Conservation (phyloP, 2,113 vertebrate species). For the Zapus hudsonius region DNA sequence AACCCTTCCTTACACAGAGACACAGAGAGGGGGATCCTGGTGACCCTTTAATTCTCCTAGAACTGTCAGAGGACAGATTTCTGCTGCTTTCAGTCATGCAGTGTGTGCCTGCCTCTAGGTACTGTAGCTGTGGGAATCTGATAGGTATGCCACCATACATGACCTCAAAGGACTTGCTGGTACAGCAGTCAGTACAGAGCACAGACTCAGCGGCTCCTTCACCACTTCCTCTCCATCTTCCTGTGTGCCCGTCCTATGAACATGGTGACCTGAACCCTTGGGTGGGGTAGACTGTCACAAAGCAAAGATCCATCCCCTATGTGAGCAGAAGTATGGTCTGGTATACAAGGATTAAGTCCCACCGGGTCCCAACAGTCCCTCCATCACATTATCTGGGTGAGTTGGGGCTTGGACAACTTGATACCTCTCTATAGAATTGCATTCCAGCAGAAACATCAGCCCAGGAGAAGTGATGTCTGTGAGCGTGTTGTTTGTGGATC, state of each 20-base stretch:
- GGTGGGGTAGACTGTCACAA: background rate
- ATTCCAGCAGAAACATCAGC: background rate
- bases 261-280: background rate
- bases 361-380: background rate
- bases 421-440: background rate
- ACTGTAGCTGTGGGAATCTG: background rate
- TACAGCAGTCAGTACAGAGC: background rate
- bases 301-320: background rate
- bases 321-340: background rate
- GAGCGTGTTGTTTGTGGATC: background rate
- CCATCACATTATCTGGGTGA: background rate
- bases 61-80: background rate
- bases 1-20: accelerated
- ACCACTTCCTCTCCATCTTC: constrained; percentile 1
- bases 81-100: background rate
- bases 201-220: background rate
- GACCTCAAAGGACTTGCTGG: background rate
- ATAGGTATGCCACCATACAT: accelerated
- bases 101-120: background rate
- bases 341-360: background rate
- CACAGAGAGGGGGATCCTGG: background rate
- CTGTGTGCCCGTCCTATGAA: background rate
- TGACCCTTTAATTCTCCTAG: background rate
- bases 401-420: background rate
- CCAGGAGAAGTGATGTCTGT: background rate